Evolutionary conservation across 2,113 vertebrate genomes (phyloP), one percentile per base, ranked within the genome.

Genomic region (Hyperopisus bebe): DNA sequence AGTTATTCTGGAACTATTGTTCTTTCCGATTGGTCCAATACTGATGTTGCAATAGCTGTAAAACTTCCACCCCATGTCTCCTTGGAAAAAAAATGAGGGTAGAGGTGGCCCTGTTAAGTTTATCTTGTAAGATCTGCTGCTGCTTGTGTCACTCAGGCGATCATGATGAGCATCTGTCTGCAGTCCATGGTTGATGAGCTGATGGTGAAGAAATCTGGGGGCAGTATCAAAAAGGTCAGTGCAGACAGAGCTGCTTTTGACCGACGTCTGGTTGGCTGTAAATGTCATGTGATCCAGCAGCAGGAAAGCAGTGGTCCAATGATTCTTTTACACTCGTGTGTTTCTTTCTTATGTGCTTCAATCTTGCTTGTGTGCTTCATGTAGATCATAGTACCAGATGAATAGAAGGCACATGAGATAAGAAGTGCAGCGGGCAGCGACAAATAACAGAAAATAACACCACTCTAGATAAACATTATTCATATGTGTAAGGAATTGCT

Each of bases 81-180:
- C 19, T 19, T 2, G 7, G 11, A 51, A 46, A 27, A 17, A 4
- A 77, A 42, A 17, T 17, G 8, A 70, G 10, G 62, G 10, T 19
- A 2, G 27, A 77, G 15, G 74, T 15, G 35, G 15, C 15, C 31
- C 70, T 74, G n/a, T 35, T n/a, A 58, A 11, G 39, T 13, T n/a
- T 13, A n/a, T 44, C 39, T 39, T 85, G 6, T n/a, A 62, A 24
- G 87, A 35, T 17, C 21, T 80, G 89, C 10, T 44, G 10, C 82
- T 0, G 17, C 50, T 42, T 50, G 80, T 89, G 44, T 91, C 47
- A 93, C 93, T 86, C 90, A 99, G 98, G 98, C 98, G 1, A 99
- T 99, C 92, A 99, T 99, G 98, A 98, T 99, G 97, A 99, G 98
- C 89, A 99, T 99, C 95, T 99, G 98, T 91, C 95, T 99, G 66